A percentile compares a stretch with the other conserved stretches of the same genome.
These are phyloP conservation scores for Hoplias malabaricus DNA, from an alignment of 2,113 vertebrate species.

Conservation along the genomic window DNA sequence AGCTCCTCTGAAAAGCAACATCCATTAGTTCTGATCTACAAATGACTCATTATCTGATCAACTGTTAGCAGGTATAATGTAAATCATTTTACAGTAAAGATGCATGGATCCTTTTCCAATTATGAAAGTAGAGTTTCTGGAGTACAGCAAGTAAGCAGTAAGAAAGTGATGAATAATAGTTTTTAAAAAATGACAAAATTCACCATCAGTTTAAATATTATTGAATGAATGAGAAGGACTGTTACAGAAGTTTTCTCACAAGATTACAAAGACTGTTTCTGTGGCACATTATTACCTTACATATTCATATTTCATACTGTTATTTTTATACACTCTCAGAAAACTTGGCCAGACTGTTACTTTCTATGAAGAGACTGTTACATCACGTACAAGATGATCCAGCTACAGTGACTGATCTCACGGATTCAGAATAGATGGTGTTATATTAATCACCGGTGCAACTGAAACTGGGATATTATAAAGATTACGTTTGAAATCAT, in stretches of 20 bases:
- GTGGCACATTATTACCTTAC: constrained; percentile 41
- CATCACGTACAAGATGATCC: constrained; percentile 20
- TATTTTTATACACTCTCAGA: constrained; percentile 29
- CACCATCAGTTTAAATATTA: constrained; percentile 30
- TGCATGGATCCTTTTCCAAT: background rate
- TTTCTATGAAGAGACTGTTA: constrained; percentile 72
- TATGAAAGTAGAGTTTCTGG: background rate
- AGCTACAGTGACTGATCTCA: constrained; percentile 15
- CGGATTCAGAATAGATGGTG: constrained; percentile 9
- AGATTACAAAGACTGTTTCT: constrained; percentile 71
- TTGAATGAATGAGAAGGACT: constrained; percentile 64
- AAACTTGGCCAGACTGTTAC: constrained; percentile 65
- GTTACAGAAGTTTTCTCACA: constrained; percentile 68
- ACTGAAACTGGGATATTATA: background rate
- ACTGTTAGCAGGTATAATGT: background rate
- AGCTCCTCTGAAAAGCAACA: background rate
- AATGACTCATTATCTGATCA: background rate
- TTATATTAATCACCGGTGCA: background rate
- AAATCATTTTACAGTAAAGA: background rate
- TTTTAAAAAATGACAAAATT: constrained; percentile 4
- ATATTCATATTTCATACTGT: constrained; percentile 29
- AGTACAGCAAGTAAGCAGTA: constrained; percentile 16
- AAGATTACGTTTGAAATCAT: background rate
- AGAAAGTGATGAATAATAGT: background rate
- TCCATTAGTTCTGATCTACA: background rate